Conservation (phyloP, 2,797 vertebrate genomes). For the Hydrolagus colliei region DNA sequence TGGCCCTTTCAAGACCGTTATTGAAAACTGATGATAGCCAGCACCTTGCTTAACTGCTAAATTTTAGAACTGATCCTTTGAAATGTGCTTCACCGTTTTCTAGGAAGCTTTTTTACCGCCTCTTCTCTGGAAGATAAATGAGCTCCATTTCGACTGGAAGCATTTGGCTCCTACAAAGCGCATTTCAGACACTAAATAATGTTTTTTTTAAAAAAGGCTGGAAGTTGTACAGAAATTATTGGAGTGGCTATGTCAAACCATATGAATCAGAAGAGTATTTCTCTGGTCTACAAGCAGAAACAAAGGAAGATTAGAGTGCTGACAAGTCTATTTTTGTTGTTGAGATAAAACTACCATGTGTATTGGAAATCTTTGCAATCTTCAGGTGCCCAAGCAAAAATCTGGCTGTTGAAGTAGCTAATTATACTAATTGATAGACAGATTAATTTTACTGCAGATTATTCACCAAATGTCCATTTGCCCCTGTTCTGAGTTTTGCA, state of each 20-base stretch:
- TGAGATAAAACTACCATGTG: neutral
- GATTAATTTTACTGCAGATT: no score
- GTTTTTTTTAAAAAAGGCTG: slow-evolving; percentile 15
- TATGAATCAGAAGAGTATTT: slow-evolving; percentile 26
- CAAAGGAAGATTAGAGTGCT: slow-evolving; percentile 14
- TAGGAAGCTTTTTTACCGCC: neutral
- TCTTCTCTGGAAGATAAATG: neutral
- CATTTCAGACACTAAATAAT: neutral
- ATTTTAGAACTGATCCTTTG: neutral
- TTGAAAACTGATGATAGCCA: neutral
- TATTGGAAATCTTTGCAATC: neutral
- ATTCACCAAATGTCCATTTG: no score
- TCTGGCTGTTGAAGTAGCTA: neutral
- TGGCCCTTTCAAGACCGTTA: neutral
- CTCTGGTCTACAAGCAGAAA: neutral
- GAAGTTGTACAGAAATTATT: neutral
- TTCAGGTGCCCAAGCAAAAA: neutral
- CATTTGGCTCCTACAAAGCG: slow-evolving; percentile 20
- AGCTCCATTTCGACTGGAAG: neutral
- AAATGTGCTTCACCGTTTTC: slow-evolving; percentile 1
- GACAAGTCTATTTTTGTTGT: neutral
- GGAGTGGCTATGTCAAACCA: slow-evolving; percentile 15
- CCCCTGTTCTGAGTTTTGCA: no score
- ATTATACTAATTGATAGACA: neutral
- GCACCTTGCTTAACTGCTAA: neutral